phyloP scores from a whole-genome alignment of 2,888 invertebrate genomes.

The Drosophila helvetica region DNA sequence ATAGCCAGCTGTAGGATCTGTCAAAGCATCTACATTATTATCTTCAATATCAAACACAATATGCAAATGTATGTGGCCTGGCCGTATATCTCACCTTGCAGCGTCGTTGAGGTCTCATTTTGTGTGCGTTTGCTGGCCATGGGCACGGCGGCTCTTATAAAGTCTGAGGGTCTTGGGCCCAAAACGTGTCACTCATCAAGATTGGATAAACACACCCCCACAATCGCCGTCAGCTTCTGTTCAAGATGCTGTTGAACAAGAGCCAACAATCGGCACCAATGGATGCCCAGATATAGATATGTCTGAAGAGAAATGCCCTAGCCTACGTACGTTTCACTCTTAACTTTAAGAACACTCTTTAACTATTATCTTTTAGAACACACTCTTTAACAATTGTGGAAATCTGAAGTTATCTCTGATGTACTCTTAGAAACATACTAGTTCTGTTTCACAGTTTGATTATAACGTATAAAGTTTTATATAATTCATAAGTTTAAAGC shows the following conservation, averaged over 20 bases:
- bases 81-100: constrained; percentile 53
- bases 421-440: constrained; percentile 14
- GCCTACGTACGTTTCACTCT: constrained; percentile 8
- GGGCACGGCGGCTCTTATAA: constrained; percentile 61
- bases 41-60: background rate
- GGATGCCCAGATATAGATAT: constrained; percentile 18
- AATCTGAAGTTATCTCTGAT: background rate
- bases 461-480: constrained; percentile 10
- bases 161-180: constrained; percentile 57
- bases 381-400: background rate
- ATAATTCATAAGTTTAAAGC: constrained; percentile 27
- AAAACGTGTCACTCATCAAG: constrained; percentile 66
- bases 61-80: background rate
- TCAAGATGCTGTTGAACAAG: constrained; percentile 56
- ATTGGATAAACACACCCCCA: constrained; percentile 35
- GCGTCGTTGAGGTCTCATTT: constrained; percentile 57
- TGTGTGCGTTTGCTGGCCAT: constrained; percentile 35
- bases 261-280: constrained; percentile 12
- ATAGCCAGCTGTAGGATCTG: constrained; percentile 55
- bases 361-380: background rate
- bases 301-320: background rate
- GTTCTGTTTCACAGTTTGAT: constrained; percentile 7
- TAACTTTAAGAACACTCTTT: background rate
- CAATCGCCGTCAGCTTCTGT: constrained; percentile 23
- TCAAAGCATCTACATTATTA: constrained; percentile 1